Evolutionary conservation across 2,888 invertebrate species (phyloP).

Genomic region (Drosophila quinaria): DNA sequence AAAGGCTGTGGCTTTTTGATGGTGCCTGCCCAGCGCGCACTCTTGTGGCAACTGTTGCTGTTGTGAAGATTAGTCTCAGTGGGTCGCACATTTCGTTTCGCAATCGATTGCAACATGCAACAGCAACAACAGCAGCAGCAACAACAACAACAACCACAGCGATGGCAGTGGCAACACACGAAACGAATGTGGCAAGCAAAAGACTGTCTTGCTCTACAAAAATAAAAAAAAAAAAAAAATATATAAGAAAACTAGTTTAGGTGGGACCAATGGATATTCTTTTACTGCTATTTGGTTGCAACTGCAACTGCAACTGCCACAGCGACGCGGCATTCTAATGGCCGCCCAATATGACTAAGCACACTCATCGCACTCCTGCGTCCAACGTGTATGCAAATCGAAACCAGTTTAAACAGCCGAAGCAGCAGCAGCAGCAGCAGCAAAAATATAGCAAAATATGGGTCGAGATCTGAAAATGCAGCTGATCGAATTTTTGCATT

Average conservation of each 20-base stretch:
- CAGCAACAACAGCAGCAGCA: conserved; percentile 49
- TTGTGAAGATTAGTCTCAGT: conserved; percentile 81
- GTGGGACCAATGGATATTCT: conserved; percentile 82
- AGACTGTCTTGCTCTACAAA: conserved; percentile 73
- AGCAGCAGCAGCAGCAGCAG: conserved; percentile 31
- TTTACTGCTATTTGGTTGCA: conserved; percentile 79
- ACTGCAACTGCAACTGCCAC: conserved; percentile 29
- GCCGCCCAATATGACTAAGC: conserved; percentile 84
- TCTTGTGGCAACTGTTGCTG: conserved; percentile 44
- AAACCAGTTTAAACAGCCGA: conserved; percentile 76
- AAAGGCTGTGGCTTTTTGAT: conserved; percentile 44
- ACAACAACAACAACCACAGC: conserved; percentile 33
- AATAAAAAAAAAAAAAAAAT: conserved; percentile 4
- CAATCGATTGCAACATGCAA: conserved; percentile 83
- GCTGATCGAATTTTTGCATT: conserved; percentile 85
- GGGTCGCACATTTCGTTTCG: conserved; percentile 82
- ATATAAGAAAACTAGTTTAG: conserved; percentile 83
- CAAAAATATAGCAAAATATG: conserved; percentile 78
- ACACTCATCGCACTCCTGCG: conserved; percentile 82
- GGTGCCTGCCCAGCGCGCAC: conserved; percentile 55
- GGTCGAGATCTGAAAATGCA: conserved; percentile 84
- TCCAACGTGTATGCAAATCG: conserved; percentile 83
- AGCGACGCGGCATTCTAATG: conserved; percentile 83
- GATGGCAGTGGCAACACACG: conserved; percentile 60
- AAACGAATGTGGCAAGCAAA: conserved; percentile 74